phyloP scores from a whole-genome alignment of 2,797 vertebrate genomes.

The Pseudopleuronectes americanus region DNA sequence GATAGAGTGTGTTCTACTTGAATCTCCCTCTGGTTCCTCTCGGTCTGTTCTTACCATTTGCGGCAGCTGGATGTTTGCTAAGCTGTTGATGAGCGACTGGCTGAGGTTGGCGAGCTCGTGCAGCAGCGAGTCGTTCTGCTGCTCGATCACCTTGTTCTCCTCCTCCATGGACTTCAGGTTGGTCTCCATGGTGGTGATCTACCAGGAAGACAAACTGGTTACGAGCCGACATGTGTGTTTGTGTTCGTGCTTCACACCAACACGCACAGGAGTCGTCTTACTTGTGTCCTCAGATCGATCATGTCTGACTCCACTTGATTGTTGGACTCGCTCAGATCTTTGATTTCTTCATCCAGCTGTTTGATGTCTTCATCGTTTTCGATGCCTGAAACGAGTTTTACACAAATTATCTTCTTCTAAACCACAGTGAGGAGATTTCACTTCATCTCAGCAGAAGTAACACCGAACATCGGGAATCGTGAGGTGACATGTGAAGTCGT shows the following conservation, averaged over 20 bases:
- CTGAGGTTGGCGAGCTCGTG: slow-evolving; percentile 98
- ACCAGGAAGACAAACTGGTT: neutral
- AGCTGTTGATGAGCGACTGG: slow-evolving; percentile 98
- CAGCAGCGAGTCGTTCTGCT: slow-evolving; percentile 98
- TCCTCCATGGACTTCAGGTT: slow-evolving; percentile 98
- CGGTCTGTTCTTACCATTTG: slow-evolving; percentile 89
- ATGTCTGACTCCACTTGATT: slow-evolving; percentile 98
- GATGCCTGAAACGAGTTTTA: slow-evolving; percentile 84
- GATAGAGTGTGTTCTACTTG: no score
- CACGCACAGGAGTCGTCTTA: slow-evolving; percentile 60
- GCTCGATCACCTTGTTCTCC: slow-evolving; percentile 98
- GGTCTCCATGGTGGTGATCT: slow-evolving; percentile 99
- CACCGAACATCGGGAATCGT: no score
- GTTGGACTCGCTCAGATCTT: slow-evolving; percentile 97
- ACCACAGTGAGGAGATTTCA: neutral
- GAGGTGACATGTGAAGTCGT: no score
- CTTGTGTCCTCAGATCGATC: slow-evolving; percentile 98
- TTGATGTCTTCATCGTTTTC: slow-evolving; percentile 99
- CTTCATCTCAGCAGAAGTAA: no score
- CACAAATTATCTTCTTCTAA: neutral
- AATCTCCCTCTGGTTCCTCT: no score
- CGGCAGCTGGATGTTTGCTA: slow-evolving; percentile 98
- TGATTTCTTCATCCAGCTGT: slow-evolving; percentile 99
- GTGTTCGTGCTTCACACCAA: neutral
- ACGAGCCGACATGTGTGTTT: neutral